Conservation (phyloP, 2,888 invertebrate genomes). For the Mechanitis mazaeus region DNA sequence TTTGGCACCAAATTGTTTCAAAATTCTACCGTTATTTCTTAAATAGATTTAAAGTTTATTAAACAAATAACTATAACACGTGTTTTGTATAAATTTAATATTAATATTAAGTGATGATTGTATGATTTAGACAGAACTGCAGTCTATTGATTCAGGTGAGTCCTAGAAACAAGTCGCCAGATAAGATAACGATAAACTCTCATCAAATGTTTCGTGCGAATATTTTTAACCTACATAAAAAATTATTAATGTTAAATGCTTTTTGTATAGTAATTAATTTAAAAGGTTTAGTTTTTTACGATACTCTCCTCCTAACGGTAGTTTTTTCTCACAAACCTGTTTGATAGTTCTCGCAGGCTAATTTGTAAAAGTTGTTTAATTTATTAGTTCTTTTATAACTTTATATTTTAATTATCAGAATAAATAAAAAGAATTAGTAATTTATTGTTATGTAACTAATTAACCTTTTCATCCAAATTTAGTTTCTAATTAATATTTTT, state of each 20-base stretch:
- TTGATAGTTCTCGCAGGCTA: neutral
- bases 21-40: too few species aligned
- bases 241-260: too few species aligned
- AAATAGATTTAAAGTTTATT: too few species aligned
- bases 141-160: slow-evolving; percentile 19
- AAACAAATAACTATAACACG: too few species aligned
- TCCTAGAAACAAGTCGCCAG: slow-evolving; percentile 19
- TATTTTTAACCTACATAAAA: too few species aligned
- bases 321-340: slow-evolving; percentile 1
- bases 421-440: too few species aligned
- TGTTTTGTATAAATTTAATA: neutral
- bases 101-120: neutral
- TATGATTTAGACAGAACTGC: neutral
- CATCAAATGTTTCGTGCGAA: neutral
- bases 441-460: too few species aligned
- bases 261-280: too few species aligned
- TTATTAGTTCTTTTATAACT: neutral
- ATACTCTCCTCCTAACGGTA: neutral
- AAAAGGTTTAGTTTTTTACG: too few species aligned
- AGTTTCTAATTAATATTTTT: too few species aligned
- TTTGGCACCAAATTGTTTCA: too few species aligned
- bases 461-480: too few species aligned
- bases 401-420: neutral
- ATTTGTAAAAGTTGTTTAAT: neutral
- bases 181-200: slow-evolving; percentile 11